A percentile compares a stretch with the other conserved stretches of the same genome.
Conservation (phyloP, 2,888 invertebrate genomes). For the Smittia sp. region DNA sequence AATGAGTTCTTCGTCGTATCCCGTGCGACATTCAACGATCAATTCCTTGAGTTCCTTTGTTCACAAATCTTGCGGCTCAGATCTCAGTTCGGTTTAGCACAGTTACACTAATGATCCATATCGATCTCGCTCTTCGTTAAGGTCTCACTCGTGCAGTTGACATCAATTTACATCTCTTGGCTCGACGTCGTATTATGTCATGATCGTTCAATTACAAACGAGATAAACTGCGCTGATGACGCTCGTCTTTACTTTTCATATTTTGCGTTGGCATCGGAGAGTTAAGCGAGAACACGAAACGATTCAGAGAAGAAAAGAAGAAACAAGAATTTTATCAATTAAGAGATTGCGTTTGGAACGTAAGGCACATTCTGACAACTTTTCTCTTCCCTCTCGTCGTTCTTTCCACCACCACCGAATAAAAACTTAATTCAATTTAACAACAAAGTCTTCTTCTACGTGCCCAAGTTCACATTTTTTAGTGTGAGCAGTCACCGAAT, state of each 20-base stretch:
- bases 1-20: no score
- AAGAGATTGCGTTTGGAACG: not conserved
- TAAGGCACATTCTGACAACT: not conserved
- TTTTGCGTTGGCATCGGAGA: not conserved
- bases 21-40: no score
- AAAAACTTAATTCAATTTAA: not conserved
- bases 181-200: conserved; percentile 5
- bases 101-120: not conserved
- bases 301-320: not conserved
- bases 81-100: not conserved
- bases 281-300: not conserved
- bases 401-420: not conserved
- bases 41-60: no score
- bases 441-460: not conserved
- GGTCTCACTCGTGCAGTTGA: conserved; percentile 4
- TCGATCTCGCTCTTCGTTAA: not conserved
- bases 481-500: not conserved
- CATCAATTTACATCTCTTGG: conserved; percentile 22
- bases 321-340: conserved; percentile 12
- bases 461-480: not conserved
- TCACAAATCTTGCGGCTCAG: not conserved
- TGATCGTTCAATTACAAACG: conserved; percentile 1
- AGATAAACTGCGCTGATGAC: not conserved
- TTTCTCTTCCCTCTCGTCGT: not conserved
- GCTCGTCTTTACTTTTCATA: not conserved